Base-by-base conservation (phyloP, 2,888 invertebrate species). In the Ephialtes manifestator region DNA sequence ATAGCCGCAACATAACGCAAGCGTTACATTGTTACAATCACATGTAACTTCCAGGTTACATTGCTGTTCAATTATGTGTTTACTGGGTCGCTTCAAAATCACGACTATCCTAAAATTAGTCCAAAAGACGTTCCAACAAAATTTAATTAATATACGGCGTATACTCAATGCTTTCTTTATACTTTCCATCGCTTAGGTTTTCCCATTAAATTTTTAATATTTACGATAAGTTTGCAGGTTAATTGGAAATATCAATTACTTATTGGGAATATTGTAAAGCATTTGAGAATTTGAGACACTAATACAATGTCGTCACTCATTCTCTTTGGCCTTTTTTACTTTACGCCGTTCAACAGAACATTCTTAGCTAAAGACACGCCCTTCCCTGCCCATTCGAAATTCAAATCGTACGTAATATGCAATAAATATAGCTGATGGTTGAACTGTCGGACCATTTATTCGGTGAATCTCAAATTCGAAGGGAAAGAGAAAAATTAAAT, bases 371-470 rank as follows among this genome's bases (percentile, higher is more conserved):
- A 55, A 20, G 15, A 20, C 55, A 11, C 24, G 24, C 55, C 55
- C 28, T 58, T 58, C 5, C 28, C 58, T 28, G 28, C 15, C 28
- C 13, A 28, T 20, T 28, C 28, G 1, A 24, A 58, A 58, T 58
- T n/a, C 4, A 24, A 58, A 15, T 58, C 2, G 28, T 28, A 58
- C 11, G 1, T 28, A 55, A 55, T 55, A 24, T 55, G 28, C 58
- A 24, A 58, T 58, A 28, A 58, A 55, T 8, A 55, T 24, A 35
- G n/a, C 8, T 20, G 18, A 63, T 63, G 8, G 18, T 20, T 39
- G 18, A 18, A 39, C 4, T 39, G 20, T 65, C 65, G 39, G 43
- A 39, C n/a, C 65, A 39, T 65, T 63, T 65, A 65, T 43, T 48
- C 46, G 24, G 48, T 68, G 15, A n/a, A 35, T 35, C n/a, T 43